Evolutionary conservation across 2,888 invertebrate species (phyloP).

Genomic region (Marasmarcha lunaedactyla): DNA sequence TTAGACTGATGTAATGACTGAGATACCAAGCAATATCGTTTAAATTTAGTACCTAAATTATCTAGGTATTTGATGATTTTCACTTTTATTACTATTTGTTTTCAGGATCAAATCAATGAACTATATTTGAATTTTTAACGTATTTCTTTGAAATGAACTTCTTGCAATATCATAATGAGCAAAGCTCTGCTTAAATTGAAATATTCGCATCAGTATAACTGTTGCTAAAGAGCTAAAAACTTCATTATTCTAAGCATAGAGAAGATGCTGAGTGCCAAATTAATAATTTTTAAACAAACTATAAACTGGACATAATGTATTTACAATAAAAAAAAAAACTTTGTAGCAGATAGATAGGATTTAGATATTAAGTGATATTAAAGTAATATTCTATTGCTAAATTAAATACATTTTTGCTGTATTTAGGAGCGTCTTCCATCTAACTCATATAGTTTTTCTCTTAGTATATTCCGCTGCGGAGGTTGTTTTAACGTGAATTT

Average conservation of each 20-base stretch:
- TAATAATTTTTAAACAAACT: constrained; percentile 38
- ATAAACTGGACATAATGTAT: neutral
- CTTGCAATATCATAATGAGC: neutral
- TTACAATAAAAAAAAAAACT: constrained; percentile 19
- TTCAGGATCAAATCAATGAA: neutral
- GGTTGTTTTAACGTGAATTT: constrained; percentile 21
- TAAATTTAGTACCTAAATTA: too few species aligned
- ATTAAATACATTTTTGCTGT: constrained; percentile 65
- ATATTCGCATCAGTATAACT: neutral
- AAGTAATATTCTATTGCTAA: constrained; percentile 48
- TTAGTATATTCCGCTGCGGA: constrained; percentile 35
- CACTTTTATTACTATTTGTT: constrained; percentile 36
- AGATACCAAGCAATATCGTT: constrained; percentile 63
- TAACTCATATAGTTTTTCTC: constrained; percentile 55
- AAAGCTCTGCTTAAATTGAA: neutral
- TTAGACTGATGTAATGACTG: constrained; percentile 64
- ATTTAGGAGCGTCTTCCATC: constrained; percentile 69
- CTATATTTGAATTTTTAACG: neutral
- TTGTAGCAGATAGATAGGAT: constrained; percentile 43
- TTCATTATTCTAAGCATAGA: neutral
- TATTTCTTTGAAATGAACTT: neutral
- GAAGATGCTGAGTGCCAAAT: constrained; percentile 51
- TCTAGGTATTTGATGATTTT: too few species aligned
- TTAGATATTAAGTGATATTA: constrained; percentile 62
- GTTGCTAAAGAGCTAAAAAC: constrained; percentile 1